Base-by-base conservation (phyloP, 2,113 vertebrate species). In the human (Homo sapiens) region DNA sequence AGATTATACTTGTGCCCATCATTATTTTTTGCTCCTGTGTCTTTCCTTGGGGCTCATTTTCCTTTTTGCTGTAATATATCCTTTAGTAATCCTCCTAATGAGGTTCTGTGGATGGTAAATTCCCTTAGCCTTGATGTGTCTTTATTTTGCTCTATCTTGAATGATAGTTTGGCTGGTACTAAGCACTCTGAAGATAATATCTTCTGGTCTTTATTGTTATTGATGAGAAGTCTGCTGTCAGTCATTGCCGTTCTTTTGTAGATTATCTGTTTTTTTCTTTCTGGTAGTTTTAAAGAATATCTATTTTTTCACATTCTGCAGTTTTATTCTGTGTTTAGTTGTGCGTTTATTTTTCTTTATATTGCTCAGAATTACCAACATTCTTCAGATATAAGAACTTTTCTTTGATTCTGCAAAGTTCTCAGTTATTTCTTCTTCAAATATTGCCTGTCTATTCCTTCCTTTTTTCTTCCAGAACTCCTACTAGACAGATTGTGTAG, bases 371-470 rank as follows among this genome's bases (percentile, higher is more conserved):
- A 84, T 55, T 92, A 35, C 50, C 16, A 92, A 70, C 3, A 70
- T 32, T 83, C 25, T 90, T 66, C 11, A 43, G 18, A 70, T 81
- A 10, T 57, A n/a, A 94, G 17, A 90, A 75, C 11, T 57, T 72
- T 83, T 55, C 25, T 82, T 91, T 57, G 52, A 87, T 92, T 95
- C 35, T 89, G 25, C 23, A 91, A 91, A 94, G 78, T 55, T 83
- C 50, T 64, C 25, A 66, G n/a, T 91, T 59, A 89, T 38, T 94
- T 84, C 66, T 9, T 92, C 48, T 90, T 79, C 25, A 89, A 73
- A 90, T 76, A 79, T 52, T 96, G 66, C 30, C 76, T 79, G 40
- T 30, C 30, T 86, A 35, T 32, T 2, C 16, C 38, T 79, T 78
- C 8, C 59, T 94, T 89, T 52, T 73, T 8, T 25, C 9, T 78